These are phyloP conservation scores for Nomia melanderi DNA, from an alignment of 1,140 invertebrate genomes.

Conservation along the genomic window DNA sequence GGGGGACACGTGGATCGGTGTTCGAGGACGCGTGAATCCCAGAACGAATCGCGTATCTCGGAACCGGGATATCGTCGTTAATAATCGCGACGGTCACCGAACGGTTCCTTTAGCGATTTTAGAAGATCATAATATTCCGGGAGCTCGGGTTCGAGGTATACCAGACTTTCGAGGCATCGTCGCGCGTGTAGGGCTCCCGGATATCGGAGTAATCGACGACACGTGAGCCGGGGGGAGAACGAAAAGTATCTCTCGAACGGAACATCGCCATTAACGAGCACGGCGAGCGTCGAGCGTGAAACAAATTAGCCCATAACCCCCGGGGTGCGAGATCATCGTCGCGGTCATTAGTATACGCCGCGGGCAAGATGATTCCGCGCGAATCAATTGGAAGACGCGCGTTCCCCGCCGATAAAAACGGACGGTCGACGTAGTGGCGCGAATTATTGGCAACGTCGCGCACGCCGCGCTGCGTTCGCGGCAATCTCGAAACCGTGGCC, in stretches of 20 bases:
- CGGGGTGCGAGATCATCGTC: slow-evolving; percentile 40
- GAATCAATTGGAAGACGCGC: slow-evolving; percentile 37
- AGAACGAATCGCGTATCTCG: no score
- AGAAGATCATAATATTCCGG: no score
- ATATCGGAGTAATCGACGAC: slow-evolving; percentile 9
- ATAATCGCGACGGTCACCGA: no score
- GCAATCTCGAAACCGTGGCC: slow-evolving; percentile 12
- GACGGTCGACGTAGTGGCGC: neutral
- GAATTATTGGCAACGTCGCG: slow-evolving; percentile 54
- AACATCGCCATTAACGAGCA: slow-evolving; percentile 29
- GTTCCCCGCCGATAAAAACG: slow-evolving; percentile 21
- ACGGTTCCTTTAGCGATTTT: no score
- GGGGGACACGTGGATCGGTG: no score
- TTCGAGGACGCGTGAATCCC: no score
- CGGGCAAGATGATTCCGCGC: slow-evolving; percentile 30
- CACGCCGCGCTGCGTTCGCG: slow-evolving; percentile 6
- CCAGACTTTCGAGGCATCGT: no score
- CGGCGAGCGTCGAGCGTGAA: slow-evolving; percentile 18
- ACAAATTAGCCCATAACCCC: slow-evolving; percentile 37
- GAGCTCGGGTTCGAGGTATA: no score
- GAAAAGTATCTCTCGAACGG: neutral
- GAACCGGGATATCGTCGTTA: no score
- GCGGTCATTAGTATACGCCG: slow-evolving; percentile 36
- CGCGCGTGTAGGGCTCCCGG: no score
- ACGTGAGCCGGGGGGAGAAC: slow-evolving; percentile 4